phyloP scores from a whole-genome alignment of 2,797 vertebrate species.

The Pseudochromis fuscus region DNA sequence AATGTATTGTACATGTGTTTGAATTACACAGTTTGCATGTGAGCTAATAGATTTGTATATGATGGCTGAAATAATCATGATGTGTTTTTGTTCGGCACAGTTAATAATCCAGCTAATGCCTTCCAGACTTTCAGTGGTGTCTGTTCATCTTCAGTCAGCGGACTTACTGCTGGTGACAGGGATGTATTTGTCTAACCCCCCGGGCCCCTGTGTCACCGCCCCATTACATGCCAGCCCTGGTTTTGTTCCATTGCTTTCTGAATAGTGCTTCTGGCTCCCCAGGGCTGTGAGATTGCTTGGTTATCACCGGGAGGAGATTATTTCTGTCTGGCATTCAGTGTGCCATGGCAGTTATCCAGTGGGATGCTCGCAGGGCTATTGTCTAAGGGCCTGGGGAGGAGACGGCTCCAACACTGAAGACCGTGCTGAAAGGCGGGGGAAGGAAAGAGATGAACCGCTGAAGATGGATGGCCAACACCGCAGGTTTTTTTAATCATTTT shows the following conservation, averaged over 20 bases:
- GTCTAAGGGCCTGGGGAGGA: constrained; percentile 61
- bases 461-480: constrained; percentile 57
- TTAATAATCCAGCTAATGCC: neutral
- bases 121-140: constrained; percentile 5
- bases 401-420: constrained; percentile 48
- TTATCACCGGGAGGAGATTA: constrained; percentile 78
- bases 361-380: constrained; percentile 63
- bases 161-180: constrained; percentile 21
- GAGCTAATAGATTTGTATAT: neutral
- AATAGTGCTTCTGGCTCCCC: constrained; percentile 61
- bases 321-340: constrained; percentile 69
- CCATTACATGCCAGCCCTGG: constrained; percentile 58
- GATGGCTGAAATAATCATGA: neutral
- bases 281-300: constrained; percentile 66
- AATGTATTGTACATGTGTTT: too few relatives aligned
- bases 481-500: constrained; percentile 64
- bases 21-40: neutral
- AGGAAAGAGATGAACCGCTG: constrained; percentile 24
- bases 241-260: constrained; percentile 59
- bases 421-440: constrained; percentile 35
- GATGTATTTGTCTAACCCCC: constrained; percentile 53
- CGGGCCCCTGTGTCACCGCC: constrained; percentile 40
- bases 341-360: constrained; percentile 74
- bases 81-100: neutral
- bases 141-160: constrained; percentile 34